A percentile compares a stretch with the other conserved stretches of the same genome.
Evolutionary conservation across 2,888 invertebrate species (phyloP).

Genomic region (Ecdyonurus torrentis): DNA sequence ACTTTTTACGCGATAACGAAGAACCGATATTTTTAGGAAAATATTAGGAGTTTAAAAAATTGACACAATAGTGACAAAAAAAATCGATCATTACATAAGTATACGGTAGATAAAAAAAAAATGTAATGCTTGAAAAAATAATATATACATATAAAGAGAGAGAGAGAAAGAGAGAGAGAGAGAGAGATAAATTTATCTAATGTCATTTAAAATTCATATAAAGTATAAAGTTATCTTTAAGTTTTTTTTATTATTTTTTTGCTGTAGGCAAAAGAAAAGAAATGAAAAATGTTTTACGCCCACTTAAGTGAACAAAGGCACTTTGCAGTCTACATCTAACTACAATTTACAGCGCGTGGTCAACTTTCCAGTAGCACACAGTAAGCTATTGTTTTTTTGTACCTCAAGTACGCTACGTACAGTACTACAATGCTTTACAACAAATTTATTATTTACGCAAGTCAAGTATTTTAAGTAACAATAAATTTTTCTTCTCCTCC

Average conservation of each 20-base stretch:
- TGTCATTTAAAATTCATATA: neutral
- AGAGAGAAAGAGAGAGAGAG: too few relatives aligned
- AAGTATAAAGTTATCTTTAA: neutral
- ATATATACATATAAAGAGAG: too few relatives aligned
- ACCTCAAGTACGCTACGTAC: neutral
- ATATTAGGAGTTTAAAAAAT: too few relatives aligned
- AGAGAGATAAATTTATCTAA: neutral
- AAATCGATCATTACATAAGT: neutral
- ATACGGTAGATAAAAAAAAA: neutral
- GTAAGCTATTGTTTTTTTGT: neutral
- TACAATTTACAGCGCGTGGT: neutral
- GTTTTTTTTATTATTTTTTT: neutral
- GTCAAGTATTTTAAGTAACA: too few relatives aligned
- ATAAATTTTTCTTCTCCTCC: too few relatives aligned
- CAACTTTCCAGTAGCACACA: too few relatives aligned
- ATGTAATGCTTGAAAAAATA: neutral
- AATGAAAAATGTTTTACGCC: neutral
- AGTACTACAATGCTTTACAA: neutral
- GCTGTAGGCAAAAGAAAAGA: neutral
- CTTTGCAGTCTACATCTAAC: neutral
- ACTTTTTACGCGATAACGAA: neutral
- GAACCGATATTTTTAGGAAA: neutral
- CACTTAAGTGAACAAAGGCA: neutral
- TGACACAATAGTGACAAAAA: neutral
- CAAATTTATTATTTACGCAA: too few relatives aligned